These are phyloP conservation scores for Chloroceryle inda DNA, from an alignment of 2,797 vertebrate species.

Conservation along the genomic window DNA sequence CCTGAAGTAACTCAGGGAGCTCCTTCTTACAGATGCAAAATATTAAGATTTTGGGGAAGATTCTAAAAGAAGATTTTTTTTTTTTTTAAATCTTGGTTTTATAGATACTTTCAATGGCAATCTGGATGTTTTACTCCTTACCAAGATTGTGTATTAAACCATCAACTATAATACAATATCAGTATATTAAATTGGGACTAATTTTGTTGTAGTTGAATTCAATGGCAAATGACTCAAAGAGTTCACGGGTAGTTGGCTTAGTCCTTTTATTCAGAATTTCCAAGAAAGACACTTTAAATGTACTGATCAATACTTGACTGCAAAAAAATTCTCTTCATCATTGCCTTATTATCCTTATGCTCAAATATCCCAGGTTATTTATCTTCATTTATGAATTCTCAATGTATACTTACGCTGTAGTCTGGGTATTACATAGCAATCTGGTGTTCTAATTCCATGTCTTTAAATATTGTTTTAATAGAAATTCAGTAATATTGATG, in stretches of 20 bases:
- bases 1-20: background rate
- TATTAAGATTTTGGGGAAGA: background rate
- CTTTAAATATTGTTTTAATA: background rate
- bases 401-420: background rate
- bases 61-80: background rate
- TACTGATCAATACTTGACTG: background rate
- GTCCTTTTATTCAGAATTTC: background rate
- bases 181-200: background rate
- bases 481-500: background rate
- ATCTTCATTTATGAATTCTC: background rate
- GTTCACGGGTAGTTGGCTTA: background rate
- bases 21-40: background rate
- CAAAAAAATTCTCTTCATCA: background rate
- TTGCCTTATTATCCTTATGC: background rate
- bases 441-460: background rate
- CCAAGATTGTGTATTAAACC: background rate
- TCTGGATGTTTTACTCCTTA: background rate
- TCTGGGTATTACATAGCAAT: fast-evolving
- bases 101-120: background rate
- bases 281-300: background rate
- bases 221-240: background rate
- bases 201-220: background rate
- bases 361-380: background rate
- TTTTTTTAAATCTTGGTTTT: background rate
- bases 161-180: background rate